Conservation (phyloP, 2,113 vertebrate species). For the Cranoglanis bouderius region DNA sequence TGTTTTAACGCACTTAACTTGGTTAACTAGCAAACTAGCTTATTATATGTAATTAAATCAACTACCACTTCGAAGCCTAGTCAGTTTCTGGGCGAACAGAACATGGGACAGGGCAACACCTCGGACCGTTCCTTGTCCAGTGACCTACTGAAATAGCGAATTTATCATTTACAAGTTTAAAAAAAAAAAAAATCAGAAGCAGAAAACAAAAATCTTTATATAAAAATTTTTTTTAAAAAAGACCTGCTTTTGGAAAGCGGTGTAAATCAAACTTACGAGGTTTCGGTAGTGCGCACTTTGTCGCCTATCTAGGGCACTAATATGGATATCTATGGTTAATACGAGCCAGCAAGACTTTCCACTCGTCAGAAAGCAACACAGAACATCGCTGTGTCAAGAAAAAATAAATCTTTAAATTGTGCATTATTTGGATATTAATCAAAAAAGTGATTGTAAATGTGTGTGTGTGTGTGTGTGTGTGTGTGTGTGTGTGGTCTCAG, state of each 20-base stretch:
- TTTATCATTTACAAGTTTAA: neutral
- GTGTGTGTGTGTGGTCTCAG: neutral
- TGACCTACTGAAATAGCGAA: neutral
- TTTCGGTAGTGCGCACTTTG: neutral
- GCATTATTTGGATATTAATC: neutral
- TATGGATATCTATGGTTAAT: neutral
- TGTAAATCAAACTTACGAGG: neutral
- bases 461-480: slow-evolving; percentile 5
- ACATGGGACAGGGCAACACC: neutral
- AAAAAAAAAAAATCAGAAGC: neutral
- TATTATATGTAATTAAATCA: too few relatives aligned
- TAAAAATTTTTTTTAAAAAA: neutral
- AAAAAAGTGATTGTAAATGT: neutral
- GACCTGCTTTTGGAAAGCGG: neutral
- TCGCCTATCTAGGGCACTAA: neutral
- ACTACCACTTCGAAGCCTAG: neutral
- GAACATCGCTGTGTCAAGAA: neutral
- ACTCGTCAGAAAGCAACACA: neutral
- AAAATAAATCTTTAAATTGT: neutral
- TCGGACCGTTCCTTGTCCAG: neutral
- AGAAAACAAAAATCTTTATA: neutral
- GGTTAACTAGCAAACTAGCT: too few relatives aligned
- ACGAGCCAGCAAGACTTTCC: neutral
- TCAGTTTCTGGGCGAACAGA: neutral
- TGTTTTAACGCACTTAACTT: neutral